Percentiles rank a stretch among this genome's conserved stretches.
These are phyloP conservation scores for Solenodon paradoxus DNA, from an alignment of 2,113 vertebrate species.

Conservation along the genomic window DNA sequence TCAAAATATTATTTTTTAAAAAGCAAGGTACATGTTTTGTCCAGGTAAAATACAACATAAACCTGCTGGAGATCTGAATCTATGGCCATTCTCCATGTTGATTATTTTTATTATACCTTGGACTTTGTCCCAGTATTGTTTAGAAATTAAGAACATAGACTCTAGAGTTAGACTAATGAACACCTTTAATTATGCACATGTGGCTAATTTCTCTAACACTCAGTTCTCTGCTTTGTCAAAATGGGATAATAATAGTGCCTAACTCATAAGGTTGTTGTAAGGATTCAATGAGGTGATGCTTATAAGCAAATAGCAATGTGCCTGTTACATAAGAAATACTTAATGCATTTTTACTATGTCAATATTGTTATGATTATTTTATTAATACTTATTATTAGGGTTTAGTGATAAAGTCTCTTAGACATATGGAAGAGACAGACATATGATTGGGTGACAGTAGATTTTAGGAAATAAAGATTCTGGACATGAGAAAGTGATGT, in stretches of 20 bases:
- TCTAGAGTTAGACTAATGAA: background rate
- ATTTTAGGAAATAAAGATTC: background rate
- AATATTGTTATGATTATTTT: background rate
- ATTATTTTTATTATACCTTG: background rate
- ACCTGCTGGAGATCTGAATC: too few relatives aligned
- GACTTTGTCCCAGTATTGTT: background rate
- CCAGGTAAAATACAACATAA: too few relatives aligned
- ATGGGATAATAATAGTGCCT: background rate
- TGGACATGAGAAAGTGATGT: background rate
- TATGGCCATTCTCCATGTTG: background rate
- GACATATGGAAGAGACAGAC: background rate
- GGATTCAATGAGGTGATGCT: background rate
- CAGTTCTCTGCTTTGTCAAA: too few relatives aligned
- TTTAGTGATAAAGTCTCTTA: background rate
- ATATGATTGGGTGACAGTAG: background rate
- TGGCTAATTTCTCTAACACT: background rate
- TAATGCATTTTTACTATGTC: background rate
- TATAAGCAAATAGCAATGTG: too few relatives aligned
- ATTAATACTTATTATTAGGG: background rate
- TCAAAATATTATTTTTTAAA: too few relatives aligned
- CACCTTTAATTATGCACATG: background rate
- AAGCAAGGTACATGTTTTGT: too few relatives aligned
- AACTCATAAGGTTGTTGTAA: background rate
- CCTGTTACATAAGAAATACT: background rate
- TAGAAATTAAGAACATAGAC: background rate